Evolutionary conservation across 1,140 invertebrate genomes (phyloP).

Genomic region (Lanistes nyassanus): DNA sequence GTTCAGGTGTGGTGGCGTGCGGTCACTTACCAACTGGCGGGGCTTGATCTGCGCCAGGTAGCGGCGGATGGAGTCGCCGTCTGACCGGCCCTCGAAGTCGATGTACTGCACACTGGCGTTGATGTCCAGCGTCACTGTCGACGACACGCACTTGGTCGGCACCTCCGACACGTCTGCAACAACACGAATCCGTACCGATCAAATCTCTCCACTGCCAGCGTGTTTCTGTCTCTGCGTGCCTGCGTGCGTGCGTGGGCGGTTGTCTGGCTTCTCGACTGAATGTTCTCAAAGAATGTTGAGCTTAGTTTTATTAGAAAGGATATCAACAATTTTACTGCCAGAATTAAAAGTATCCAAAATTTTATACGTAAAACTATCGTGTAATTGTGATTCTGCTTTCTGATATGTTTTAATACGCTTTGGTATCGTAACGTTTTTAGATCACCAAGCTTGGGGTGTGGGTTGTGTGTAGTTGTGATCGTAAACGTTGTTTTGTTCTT

Average conservation of each 20-base stretch:
- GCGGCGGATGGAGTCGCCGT: slow-evolving; percentile 95
- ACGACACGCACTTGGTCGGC: slow-evolving; percentile 82
- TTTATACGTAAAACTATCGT: background rate
- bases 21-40: slow-evolving; percentile 73
- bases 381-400: background rate
- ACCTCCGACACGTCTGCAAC: slow-evolving; percentile 58
- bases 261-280: background rate
- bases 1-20: too few species aligned
- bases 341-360: background rate
- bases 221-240: background rate
- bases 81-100: slow-evolving; percentile 97
- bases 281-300: background rate
- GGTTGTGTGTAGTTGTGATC: background rate
- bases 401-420: background rate
- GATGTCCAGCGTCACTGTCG: slow-evolving; percentile 80
- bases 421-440: background rate
- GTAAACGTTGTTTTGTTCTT: too few species aligned
- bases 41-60: slow-evolving; percentile 85
- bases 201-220: background rate
- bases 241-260: background rate
- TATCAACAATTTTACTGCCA: background rate
- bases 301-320: background rate
- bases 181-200: background rate
- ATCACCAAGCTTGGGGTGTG: background rate
- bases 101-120: slow-evolving; percentile 92